Base-by-base conservation (phyloP, 1,140 invertebrate genomes). In the Linepithema humile region DNA sequence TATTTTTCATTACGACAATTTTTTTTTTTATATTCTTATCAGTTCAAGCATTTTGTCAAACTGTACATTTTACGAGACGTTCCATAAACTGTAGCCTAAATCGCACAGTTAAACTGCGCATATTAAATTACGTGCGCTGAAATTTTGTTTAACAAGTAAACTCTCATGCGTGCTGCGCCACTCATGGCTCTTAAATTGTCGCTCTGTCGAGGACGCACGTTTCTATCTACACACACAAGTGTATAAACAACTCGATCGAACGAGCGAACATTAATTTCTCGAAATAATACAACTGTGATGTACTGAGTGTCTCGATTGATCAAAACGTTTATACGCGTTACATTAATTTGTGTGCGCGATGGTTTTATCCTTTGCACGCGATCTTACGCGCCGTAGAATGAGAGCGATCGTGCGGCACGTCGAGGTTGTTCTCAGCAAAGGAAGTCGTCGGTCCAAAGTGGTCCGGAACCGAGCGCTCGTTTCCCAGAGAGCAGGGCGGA, bases 381-480 rank as follows among this genome's bases (percentile, higher is more conserved):
- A 60, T 74, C n/a, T 29, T 20, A 45, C 50, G 57, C 40, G 15
- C 57, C 20, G 57, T 40, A 45, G 60, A 74, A 60, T 55, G 29
- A 35, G n/a, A 35, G n/a, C 65, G 35, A 20, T 57, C 62, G 50
- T 55, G 40, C 43, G 32, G 45, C 17, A 45, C 55, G 38, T 32
- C 53, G 62, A 64, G 60, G 10, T 10, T 40, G n/a, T 62, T 43
- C 5, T 10, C 50, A 53, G 26, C 32, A 40, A 43, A 62, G 40
- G 70, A 78, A 84, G 45, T 65, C 26, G 45, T 40, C 45, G 20
- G 74, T 53, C 12, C 15, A 72, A 72, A 72, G 64, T 60, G 48
- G 43, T 59, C 40, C 87, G 77, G 82, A 88, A 87, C 12, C 29
- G 57, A 17, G 5, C 29, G 32, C 40, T 75, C 62, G 48, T 78